Base-by-base conservation (phyloP, 2,888 invertebrate genomes). In the Lissonota sp. region DNA sequence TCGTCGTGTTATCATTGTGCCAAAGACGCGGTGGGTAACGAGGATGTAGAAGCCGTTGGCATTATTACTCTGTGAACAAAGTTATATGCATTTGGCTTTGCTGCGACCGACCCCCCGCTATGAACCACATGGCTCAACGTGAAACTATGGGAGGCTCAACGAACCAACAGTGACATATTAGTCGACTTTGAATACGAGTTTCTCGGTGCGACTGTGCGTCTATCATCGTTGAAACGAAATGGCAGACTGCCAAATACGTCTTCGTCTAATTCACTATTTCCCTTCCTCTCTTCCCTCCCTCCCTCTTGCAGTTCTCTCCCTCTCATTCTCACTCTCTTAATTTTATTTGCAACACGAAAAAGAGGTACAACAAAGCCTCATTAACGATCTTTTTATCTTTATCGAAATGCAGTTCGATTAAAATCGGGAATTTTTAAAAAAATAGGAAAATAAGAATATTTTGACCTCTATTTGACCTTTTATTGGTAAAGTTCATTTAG, bases 241-340 rank as follows among this genome's bases (percentile, higher is more conserved):
- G 88, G 88, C 86, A 80, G 64, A 64, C 42, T 64, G 80, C 88
- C 88, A 88, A 87, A 88, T 84, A 82, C 86, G 80, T 83, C 83
- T 71, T 53, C 64, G 58, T 58, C 67, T 14, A 62, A 66, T 53
- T 46, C 40, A 62, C 70, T 42, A 60, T 70, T 10, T 44, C 44
- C 44, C 44, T 8, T 10, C 44, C 2, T 44, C 44, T 10, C 44
- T 26, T 44, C 44, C 44, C 44, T 44, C 44, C 44, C 44, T 44
- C 44, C 44, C 42, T 42, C 42, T 7, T 7, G 42, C 42, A 5
- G 5, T 42, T 7, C 42, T n/a, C n/a, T n/a, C n/a, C n/a, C 26
- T 26, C 26, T 26, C 44, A 44, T 44, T 26, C 26, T 26, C 26
- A 26, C 26, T 26, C 26, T 26, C 26, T 26, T 26, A 26, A 26